phyloP scores from a whole-genome alignment of 2,888 invertebrate genomes.

The Diaphora mendica region DNA sequence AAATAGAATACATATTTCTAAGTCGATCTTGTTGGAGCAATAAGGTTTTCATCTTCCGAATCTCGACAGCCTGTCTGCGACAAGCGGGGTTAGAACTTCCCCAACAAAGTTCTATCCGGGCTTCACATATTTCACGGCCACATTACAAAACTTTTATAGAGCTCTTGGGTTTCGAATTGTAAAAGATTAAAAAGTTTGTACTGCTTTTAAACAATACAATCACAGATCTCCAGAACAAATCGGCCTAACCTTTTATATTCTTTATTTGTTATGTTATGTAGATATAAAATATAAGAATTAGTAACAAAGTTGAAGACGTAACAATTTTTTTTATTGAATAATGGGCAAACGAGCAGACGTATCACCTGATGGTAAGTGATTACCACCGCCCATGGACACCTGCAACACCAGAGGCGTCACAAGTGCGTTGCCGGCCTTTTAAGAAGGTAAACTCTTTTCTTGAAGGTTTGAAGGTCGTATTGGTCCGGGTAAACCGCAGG shows the following conservation, averaged over 20 bases:
- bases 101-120: slow-evolving; percentile 45
- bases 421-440: too few relatives aligned
- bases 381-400: too few relatives aligned
- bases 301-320: too few relatives aligned
- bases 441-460: too few relatives aligned
- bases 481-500: too few relatives aligned
- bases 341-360: too few relatives aligned
- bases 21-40: slow-evolving; percentile 48
- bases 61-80: slow-evolving; percentile 46
- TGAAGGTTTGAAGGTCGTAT: too few relatives aligned
- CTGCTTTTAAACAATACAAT: slow-evolving; percentile 26
- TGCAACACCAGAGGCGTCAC: too few relatives aligned
- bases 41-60: slow-evolving; percentile 51
- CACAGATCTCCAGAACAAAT: not conserved
- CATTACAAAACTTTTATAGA: slow-evolving; percentile 60
- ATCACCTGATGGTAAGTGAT: too few relatives aligned
- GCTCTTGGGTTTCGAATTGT: slow-evolving; percentile 46
- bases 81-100: slow-evolving; percentile 50
- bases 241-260: not conserved
- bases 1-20: slow-evolving; percentile 38
- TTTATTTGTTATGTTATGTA: not conserved
- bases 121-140: slow-evolving; percentile 60
- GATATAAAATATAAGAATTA: too few relatives aligned
- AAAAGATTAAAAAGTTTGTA: slow-evolving; percentile 38
- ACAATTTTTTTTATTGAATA: too few relatives aligned